These are phyloP conservation scores for Cylas formicarius DNA, from an alignment of 1,140 invertebrate species.

Conservation along the genomic window DNA sequence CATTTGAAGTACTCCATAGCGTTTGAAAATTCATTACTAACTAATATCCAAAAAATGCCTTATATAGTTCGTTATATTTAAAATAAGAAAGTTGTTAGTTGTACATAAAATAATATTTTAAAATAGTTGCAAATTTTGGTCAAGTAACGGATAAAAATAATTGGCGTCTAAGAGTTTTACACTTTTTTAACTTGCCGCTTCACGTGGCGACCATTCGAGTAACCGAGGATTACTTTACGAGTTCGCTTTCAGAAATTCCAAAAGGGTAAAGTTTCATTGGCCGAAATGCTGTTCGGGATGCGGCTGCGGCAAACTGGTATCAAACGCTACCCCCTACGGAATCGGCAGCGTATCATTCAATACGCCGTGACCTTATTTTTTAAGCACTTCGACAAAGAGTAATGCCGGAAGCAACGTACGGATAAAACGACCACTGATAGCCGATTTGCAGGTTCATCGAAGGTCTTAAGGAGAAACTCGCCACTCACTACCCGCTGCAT, in stretches of 20 bases:
- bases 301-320: conserved; percentile 83
- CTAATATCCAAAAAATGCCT: too few relatives aligned
- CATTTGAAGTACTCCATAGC: too few relatives aligned
- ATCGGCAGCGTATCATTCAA: conserved; percentile 75
- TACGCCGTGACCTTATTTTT: conserved; percentile 86
- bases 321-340: conserved; percentile 75
- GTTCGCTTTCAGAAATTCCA: conserved; percentile 54
- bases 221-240: too few relatives aligned
- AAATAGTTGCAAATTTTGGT: too few relatives aligned
- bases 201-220: too few relatives aligned
- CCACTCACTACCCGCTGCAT: conserved; percentile 62
- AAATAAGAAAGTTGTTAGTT: too few relatives aligned
- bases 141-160: too few relatives aligned
- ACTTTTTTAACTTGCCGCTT: too few relatives aligned
- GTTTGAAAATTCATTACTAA: too few relatives aligned
- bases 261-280: conserved; percentile 73
- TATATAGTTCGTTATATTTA: too few relatives aligned
- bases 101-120: too few relatives aligned
- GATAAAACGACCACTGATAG: conserved; percentile 2
- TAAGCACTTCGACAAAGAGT: conserved; percentile 70
- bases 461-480: conserved; percentile 64
- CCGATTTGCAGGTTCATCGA: conserved; percentile 63
- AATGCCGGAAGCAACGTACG: conserved; percentile 27
- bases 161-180: too few relatives aligned
- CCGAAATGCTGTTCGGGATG: conserved; percentile 89